Conservation (phyloP, 2,888 invertebrate species). For the Euproctis similis region DNA sequence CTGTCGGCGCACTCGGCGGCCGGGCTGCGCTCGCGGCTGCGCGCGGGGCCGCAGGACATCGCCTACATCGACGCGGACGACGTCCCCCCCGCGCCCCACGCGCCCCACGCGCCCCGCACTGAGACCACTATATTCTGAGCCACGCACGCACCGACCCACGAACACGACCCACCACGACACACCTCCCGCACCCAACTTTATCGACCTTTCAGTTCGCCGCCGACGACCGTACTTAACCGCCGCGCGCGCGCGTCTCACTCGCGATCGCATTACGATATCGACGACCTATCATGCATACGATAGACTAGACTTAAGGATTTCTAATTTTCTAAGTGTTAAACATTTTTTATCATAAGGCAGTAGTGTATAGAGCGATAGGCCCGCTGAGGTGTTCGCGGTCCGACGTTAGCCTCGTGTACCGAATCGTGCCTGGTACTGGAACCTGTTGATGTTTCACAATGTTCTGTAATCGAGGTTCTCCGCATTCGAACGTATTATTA, state of each 20-base stretch:
- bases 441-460: constrained; percentile 33
- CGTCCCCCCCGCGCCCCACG: constrained; percentile 40
- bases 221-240: constrained; percentile 45
- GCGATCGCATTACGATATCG: constrained; percentile 27
- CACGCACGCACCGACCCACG: constrained; percentile 16
- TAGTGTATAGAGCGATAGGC: constrained; percentile 54
- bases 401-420: constrained; percentile 41
- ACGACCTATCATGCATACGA: too few relatives aligned
- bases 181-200: constrained; percentile 22
- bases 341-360: constrained; percentile 42
- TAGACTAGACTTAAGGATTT: constrained; percentile 39
- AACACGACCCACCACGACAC: constrained; percentile 13
- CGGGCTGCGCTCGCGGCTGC: constrained; percentile 89
- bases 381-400: constrained; percentile 34
- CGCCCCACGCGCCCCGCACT: too few relatives aligned
- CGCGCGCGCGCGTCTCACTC: constrained; percentile 28
- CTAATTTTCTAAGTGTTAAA: constrained; percentile 62
- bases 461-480: too few relatives aligned
- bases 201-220: constrained; percentile 22
- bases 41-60: constrained; percentile 86
- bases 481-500: too few relatives aligned
- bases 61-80: constrained; percentile 87
- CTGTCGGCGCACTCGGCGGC: constrained; percentile 98
- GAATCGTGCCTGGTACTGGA: constrained; percentile 46
- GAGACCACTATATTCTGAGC: constrained; percentile 64